phyloP scores from a whole-genome alignment of 2,888 invertebrate species.

The Epinotia ramella region DNA sequence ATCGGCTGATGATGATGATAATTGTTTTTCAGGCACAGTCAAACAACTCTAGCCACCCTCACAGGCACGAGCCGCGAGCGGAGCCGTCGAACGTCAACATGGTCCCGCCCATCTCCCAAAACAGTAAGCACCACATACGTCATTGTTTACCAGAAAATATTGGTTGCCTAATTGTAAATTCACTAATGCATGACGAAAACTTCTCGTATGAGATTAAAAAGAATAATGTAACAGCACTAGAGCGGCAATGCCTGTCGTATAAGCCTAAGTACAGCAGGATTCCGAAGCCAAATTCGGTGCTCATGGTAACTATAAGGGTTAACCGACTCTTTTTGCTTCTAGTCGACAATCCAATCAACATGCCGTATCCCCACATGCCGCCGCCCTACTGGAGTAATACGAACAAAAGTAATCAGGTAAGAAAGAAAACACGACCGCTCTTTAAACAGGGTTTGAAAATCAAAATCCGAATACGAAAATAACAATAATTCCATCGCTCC shows the following conservation, averaged over 20 bases:
- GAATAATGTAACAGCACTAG: too few relatives aligned
- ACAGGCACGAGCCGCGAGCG: constrained; percentile 68
- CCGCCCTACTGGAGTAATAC: constrained; percentile 74
- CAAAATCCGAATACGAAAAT: too few relatives aligned
- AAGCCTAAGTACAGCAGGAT: too few relatives aligned
- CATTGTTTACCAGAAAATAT: not conserved
- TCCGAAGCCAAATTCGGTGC: too few relatives aligned
- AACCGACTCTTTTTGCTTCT: constrained; percentile 3
- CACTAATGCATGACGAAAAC: too few relatives aligned
- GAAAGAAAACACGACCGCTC: not conserved
- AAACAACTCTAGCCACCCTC: constrained; percentile 65
- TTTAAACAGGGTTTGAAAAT: too few relatives aligned
- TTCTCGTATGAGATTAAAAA: too few relatives aligned
- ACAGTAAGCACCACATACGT: constrained; percentile 56
- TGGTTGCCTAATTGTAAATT: not conserved
- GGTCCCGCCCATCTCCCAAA: constrained; percentile 72
- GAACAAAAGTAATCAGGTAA: constrained; percentile 77
- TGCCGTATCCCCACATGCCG: constrained; percentile 70
- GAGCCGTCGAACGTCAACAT: constrained; percentile 73
- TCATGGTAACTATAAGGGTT: not conserved
- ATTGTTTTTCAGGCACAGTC: constrained; percentile 59
- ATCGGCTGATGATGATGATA: too few relatives aligned
- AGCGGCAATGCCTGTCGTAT: too few relatives aligned
- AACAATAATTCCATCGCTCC: too few relatives aligned
- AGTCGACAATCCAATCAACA: constrained; percentile 66